Percentiles rank a stretch among this genome's conserved stretches.
Conservation (phyloP, 2,113 vertebrate genomes). For the Irena cyanogastra region DNA sequence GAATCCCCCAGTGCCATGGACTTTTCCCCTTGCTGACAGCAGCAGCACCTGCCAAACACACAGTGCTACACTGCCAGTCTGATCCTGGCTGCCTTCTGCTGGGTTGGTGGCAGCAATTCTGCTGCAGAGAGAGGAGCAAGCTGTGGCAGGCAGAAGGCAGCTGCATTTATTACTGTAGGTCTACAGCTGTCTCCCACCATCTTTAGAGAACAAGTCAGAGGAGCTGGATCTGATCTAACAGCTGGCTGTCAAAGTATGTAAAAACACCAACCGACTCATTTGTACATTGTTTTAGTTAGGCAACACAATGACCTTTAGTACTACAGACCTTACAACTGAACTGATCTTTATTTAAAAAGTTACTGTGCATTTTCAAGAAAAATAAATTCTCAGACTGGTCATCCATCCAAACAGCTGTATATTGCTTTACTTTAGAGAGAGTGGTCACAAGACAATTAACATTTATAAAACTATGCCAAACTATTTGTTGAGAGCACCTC, state of each 20-base stretch:
- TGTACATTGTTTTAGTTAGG: neutral
- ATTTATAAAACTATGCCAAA: neutral
- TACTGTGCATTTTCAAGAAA: neutral
- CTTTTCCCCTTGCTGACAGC: neutral
- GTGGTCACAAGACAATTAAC: neutral
- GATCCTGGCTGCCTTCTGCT: neutral
- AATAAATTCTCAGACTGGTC: conserved; percentile 1
- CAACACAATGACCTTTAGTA: neutral
- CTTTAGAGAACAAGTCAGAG: neutral
- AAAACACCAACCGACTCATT: neutral
- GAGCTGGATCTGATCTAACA: neutral
- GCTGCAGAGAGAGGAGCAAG: neutral
- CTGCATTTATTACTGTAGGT: neutral
- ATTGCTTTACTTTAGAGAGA: neutral
- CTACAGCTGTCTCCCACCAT: neutral
- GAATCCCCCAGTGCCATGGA: neutral
- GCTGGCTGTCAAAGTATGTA: neutral
- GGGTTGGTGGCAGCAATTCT: neutral
- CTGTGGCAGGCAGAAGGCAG: neutral
- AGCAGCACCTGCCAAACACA: neutral
- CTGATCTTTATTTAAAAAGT: neutral
- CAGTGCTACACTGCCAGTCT: neutral
- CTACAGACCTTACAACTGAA: neutral
- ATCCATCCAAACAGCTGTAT: neutral
- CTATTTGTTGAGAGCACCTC: neutral